Evolutionary conservation across 2,113 vertebrate species (phyloP).

Genomic region (Stomatorhinus ivindoensis): DNA sequence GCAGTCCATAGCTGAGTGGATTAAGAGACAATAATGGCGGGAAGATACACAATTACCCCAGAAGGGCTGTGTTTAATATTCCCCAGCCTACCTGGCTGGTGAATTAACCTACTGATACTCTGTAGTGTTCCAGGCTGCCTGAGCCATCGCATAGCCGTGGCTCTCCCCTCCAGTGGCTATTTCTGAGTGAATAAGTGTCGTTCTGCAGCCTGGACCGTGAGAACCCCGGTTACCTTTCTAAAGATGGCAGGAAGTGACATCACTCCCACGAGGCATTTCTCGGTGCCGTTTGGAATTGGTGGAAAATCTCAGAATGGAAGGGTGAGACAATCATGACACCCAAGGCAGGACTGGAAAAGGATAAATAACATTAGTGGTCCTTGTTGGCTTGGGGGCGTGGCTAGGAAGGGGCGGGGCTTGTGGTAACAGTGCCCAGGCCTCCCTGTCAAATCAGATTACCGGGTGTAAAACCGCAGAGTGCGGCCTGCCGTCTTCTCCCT

Average conservation of each 20-base stretch:
- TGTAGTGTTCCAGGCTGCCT: neutral
- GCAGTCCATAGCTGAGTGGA: neutral
- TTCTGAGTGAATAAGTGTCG: neutral
- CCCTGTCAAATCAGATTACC: constrained; percentile 29
- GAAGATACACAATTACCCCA: neutral
- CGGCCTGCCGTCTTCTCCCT: neutral
- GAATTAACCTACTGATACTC: neutral
- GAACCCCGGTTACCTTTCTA: neutral
- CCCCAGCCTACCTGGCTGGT: neutral
- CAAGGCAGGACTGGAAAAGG: neutral
- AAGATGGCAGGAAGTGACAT: neutral
- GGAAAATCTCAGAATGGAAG: neutral
- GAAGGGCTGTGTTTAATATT: neutral
- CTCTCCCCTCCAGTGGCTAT: neutral
- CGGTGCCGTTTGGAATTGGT: neutral
- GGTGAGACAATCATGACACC: neutral
- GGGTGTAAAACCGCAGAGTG: constrained; percentile 34
- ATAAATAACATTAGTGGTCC: constrained; percentile 46
- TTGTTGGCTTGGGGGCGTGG: constrained; percentile 33
- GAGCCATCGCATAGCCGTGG: neutral
- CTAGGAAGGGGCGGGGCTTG: constrained; percentile 19
- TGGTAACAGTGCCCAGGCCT: constrained; percentile 36
- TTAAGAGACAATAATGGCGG: neutral
- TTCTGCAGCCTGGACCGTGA: neutral
- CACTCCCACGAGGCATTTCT: neutral